Conservation (phyloP, 2,113 vertebrate species). For the Grammomys dolichurus region DNA sequence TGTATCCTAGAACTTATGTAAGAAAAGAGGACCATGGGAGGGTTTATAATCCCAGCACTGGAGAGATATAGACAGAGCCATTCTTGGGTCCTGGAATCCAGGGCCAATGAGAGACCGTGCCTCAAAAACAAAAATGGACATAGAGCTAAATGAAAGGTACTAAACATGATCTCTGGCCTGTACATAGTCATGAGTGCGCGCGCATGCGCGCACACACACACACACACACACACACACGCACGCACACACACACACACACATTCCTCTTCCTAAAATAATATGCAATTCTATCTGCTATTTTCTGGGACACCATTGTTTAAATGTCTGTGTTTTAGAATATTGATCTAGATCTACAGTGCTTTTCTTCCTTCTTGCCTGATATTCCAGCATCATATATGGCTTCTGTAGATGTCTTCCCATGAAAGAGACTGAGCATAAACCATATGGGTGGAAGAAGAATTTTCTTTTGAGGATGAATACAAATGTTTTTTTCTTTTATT, state of each 20-base stretch:
- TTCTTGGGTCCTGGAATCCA: not conserved
- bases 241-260: not conserved
- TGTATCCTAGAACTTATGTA: not conserved
- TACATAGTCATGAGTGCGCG: not conserved
- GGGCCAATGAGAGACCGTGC: not conserved
- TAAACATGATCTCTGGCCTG: not conserved
- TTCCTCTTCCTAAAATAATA: not conserved
- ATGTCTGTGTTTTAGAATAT: not conserved
- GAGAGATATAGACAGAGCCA: not conserved
- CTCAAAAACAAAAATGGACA: not conserved
- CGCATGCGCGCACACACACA: not conserved
- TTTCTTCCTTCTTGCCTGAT: not conserved
- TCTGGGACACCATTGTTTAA: not conserved
- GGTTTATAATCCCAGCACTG: not conserved
- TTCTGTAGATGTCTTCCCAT: not conserved
- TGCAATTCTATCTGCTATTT: not conserved
- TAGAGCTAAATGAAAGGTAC: not conserved
- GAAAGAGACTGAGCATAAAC: not conserved
- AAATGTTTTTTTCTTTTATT: not conserved
- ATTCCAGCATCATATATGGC: not conserved
- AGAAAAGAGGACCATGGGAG: not conserved
- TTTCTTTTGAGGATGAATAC: not conserved
- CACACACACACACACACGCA: not conserved
- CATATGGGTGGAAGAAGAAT: not conserved
- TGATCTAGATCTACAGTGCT: not conserved